These are phyloP conservation scores for Sander vitreus DNA, from an alignment of 2,113 vertebrate genomes.

Conservation along the genomic window DNA sequence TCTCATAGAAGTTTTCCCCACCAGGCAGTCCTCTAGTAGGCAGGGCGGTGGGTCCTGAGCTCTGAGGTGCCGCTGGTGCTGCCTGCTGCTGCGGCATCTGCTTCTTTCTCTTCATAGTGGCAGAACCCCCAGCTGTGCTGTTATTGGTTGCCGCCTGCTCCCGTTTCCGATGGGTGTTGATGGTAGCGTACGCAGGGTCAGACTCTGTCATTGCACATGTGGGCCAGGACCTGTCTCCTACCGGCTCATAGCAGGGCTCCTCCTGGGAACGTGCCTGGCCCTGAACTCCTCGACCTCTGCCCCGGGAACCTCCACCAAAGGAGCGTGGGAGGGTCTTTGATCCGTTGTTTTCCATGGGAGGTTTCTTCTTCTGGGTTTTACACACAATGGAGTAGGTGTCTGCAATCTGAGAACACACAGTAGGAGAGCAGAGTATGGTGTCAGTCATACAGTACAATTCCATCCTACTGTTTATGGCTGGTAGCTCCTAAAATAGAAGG, in stretches of 20 bases:
- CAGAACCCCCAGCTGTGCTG: slow-evolving; percentile 63
- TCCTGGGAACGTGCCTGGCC: slow-evolving; percentile 75
- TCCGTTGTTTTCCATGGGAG: slow-evolving; percentile 72
- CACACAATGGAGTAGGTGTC: slow-evolving; percentile 88
- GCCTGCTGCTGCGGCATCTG: slow-evolving; percentile 43
- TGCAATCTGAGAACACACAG: slow-evolving; percentile 79
- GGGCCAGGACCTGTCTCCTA: slow-evolving; percentile 81
- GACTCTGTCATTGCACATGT: slow-evolving; percentile 64
- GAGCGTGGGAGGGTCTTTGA: slow-evolving; percentile 76
- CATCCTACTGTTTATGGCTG: slow-evolving; percentile 3
- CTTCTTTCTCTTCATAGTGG: slow-evolving; percentile 83
- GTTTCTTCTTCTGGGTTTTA: slow-evolving; percentile 84
- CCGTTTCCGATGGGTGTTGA: slow-evolving; percentile 80
- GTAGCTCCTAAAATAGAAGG: slow-evolving; percentile 21
- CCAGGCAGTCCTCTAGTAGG: slow-evolving; percentile 74
- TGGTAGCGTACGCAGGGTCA: slow-evolving; percentile 81
- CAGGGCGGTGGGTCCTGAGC: slow-evolving; percentile 63
- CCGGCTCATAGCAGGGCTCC: slow-evolving; percentile 83
- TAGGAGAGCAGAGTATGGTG: slow-evolving; percentile 35
- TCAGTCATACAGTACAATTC: slow-evolving; percentile 42
- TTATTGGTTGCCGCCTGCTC: slow-evolving; percentile 74
- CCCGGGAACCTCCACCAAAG: slow-evolving; percentile 63
- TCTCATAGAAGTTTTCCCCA: slow-evolving; percentile 86
- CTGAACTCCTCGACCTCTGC: slow-evolving; percentile 71
- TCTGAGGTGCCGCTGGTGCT: slow-evolving; percentile 61